Percentiles rank a stretch among this genome's conserved stretches.
phyloP scores from a whole-genome alignment of 2,888 invertebrate genomes.

The Drosophila nr. perissopoda region DNA sequence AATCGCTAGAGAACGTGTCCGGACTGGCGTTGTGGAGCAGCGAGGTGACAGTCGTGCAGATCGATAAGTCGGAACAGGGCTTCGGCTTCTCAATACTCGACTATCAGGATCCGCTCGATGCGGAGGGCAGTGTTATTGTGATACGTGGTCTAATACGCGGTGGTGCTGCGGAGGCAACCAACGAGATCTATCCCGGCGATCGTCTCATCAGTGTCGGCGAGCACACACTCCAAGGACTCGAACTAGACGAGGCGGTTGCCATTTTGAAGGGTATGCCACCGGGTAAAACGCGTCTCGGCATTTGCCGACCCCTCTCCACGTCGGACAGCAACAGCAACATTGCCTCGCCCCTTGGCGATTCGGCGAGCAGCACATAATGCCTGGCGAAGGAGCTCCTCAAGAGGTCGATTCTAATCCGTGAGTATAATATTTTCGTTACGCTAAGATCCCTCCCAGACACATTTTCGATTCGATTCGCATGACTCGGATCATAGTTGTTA shows the following conservation, averaged over 20 bases:
- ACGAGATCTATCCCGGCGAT: conserved; percentile 97
- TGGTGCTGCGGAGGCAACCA: conserved; percentile 98
- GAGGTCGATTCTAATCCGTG: conserved; percentile 63
- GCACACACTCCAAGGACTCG: conserved; percentile 94
- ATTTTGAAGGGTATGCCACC: conserved; percentile 97
- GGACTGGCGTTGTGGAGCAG: conserved; percentile 99
- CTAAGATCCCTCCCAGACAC: neutral
- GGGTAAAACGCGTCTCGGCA: conserved; percentile 95
- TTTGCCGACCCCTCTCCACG: conserved; percentile 90
- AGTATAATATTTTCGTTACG: conserved; percentile 58
- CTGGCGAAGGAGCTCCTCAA: conserved; percentile 16
- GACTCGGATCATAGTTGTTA: neutral
- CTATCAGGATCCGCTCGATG: conserved; percentile 98
- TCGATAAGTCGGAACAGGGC: conserved; percentile 97
- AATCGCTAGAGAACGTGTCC: conserved; percentile 97
- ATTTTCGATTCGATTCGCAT: neutral
- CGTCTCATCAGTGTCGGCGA: conserved; percentile 96
- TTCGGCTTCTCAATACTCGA: conserved; percentile 99
- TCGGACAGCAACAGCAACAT: conserved; percentile 85
- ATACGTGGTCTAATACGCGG: conserved; percentile 98
- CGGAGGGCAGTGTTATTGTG: conserved; percentile 97
- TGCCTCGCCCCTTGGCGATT: conserved; percentile 83
- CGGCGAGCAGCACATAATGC: conserved; percentile 84
- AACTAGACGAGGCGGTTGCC: conserved; percentile 97
- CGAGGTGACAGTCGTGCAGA: conserved; percentile 95